Conservation (phyloP, 35 echinoderm and acorn worm genomes). For the Lytechinus pictus region DNA sequence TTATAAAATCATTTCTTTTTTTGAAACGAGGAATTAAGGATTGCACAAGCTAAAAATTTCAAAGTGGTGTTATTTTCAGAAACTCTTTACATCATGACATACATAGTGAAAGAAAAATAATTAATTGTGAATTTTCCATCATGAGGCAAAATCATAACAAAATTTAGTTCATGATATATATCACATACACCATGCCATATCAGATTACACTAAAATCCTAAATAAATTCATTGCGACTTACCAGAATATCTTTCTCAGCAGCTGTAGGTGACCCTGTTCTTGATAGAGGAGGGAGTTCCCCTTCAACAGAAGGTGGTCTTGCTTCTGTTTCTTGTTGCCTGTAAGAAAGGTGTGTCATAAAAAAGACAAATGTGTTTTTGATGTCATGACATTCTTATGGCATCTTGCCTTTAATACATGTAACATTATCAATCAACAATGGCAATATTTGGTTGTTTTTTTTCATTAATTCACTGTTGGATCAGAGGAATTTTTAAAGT, state of each 20-base stretch:
- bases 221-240: constrained; percentile 7
- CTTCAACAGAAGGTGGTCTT: constrained; percentile 85
- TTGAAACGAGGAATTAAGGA: no score
- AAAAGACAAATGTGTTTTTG: not conserved
- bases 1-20: no score
- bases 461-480: no score
- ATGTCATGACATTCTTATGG: no score
- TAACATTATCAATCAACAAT: no score
- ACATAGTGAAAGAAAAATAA: not conserved
- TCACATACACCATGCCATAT: not conserved
- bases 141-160: not conserved
- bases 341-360: not conserved
- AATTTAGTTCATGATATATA: no score
- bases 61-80: no score
- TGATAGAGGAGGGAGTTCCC: constrained; percentile 80
- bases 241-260: constrained; percentile 98
- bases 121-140: not conserved
- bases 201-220: not conserved
- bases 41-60: no score
- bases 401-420: no score
- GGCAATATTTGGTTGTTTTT: no score
- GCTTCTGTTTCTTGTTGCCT: constrained; percentile 87
- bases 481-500: no score
- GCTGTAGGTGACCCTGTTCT: constrained; percentile 94
- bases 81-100: no score